Evolutionary conservation across 2,113 vertebrate genomes (phyloP).

Genomic region (Anoura caudifer): DNA sequence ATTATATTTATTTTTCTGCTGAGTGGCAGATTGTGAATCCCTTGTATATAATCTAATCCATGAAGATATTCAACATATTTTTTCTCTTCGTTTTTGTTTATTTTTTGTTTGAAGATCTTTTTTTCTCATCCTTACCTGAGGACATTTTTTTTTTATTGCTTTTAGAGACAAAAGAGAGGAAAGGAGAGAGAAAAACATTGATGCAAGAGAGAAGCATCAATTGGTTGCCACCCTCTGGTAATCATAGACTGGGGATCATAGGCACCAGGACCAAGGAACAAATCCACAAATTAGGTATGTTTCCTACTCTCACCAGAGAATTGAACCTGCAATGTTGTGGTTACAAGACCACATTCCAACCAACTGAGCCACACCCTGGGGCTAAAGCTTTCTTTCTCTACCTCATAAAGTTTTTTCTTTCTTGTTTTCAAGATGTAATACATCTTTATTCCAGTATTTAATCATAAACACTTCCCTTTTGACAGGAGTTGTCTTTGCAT

Average conservation of each 20-base stretch:
- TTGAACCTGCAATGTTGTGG: no score
- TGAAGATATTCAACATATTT: background rate
- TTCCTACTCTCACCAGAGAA: no score
- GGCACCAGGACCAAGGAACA: no score
- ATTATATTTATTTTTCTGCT: background rate
- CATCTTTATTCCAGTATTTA: background rate
- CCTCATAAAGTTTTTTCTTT: background rate
- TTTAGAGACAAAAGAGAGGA: no score
- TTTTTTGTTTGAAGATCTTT: background rate
- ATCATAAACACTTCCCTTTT: background rate
- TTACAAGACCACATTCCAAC: no score
- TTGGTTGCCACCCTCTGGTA: no score
- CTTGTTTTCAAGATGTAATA: background rate
- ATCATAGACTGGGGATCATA: no score
- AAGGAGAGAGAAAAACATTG: no score
- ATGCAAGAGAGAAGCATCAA: no score
- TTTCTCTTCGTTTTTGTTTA: background rate
- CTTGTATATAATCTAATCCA: background rate
- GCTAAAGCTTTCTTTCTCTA: background rate
- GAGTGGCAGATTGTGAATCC: background rate
- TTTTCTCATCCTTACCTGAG: background rate
- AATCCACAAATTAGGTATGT: no score
- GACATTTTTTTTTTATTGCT: no score
- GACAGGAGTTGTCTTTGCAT: background rate
- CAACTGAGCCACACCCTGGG: no score